These are phyloP conservation scores for Poliocrania exsul DNA, from an alignment of 2,797 vertebrate species.

Conservation along the genomic window DNA sequence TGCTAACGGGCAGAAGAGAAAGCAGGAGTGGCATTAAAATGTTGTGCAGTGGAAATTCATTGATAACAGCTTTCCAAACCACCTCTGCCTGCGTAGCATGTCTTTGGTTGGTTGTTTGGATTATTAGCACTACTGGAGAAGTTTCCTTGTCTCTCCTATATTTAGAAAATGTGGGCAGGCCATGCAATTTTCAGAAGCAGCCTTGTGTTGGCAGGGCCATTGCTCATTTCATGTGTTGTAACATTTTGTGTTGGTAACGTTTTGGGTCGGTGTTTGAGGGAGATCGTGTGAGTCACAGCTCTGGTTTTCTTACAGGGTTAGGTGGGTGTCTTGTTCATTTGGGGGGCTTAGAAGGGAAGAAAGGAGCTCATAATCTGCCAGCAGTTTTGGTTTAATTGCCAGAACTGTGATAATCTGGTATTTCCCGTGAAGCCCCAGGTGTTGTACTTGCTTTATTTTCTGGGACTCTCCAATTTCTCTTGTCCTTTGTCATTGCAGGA, in stretches of 20 bases:
- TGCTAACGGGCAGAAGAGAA: not conserved
- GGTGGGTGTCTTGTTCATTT: not conserved
- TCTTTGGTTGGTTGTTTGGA: not conserved
- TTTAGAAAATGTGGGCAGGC: constrained; percentile 48
- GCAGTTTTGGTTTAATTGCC: not conserved
- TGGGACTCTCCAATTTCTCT: not conserved
- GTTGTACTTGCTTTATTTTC: not conserved
- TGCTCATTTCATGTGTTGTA: constrained; percentile 15
- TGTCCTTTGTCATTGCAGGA: not conserved
- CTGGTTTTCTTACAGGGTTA: not conserved
- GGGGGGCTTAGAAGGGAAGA: not conserved
- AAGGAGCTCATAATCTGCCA: not conserved
- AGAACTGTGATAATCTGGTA: constrained; percentile 50
- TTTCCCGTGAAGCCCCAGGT: constrained; percentile 50
- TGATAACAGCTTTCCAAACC: not conserved
- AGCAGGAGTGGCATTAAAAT: not conserved
- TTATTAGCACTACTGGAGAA: constrained; percentile 22
- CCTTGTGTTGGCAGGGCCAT: not conserved
- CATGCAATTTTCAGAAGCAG: constrained; percentile 11
- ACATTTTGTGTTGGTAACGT: not conserved
- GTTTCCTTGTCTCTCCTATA: constrained; percentile 14
- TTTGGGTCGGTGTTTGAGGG: not conserved
- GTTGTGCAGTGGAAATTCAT: not conserved
- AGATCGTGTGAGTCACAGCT: not conserved
- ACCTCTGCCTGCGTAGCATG: not conserved